Percentiles rank a stretch among this genome's conserved stretches.
Evolutionary conservation across 2,113 vertebrate species (phyloP).

Genomic region (Nothocercus julius): DNA sequence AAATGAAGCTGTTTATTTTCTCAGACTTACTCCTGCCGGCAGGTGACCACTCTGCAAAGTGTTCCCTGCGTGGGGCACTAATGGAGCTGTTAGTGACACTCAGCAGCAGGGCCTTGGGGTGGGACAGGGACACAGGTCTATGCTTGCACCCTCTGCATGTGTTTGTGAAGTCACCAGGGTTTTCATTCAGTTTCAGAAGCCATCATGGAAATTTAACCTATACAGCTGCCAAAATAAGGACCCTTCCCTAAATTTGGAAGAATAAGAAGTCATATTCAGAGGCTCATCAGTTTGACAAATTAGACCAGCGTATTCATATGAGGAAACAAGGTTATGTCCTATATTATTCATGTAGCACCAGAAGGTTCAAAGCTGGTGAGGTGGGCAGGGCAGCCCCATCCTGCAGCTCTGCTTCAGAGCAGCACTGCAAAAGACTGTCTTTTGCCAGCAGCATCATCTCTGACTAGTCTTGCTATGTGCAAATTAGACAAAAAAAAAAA

Average conservation of each 20-base stretch:
- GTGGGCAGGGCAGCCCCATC: slow-evolving; percentile 17
- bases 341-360: neutral
- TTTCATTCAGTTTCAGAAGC: neutral
- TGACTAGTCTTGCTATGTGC: slow-evolving; percentile 43
- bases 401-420: slow-evolving; percentile 35
- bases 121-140: neutral
- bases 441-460: slow-evolving; percentile 59
- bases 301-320: neutral
- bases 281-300: neutral
- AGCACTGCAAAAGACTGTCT: slow-evolving; percentile 15
- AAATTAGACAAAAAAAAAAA: slow-evolving; percentile 11
- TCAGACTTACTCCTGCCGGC: neutral
- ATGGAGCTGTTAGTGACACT: neutral
- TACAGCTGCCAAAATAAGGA: neutral
- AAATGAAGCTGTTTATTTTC: neutral
- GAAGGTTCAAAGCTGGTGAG: slow-evolving; percentile 9
- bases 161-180: neutral
- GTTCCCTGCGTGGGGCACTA: neutral
- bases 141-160: neutral
- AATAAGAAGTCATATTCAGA: neutral
- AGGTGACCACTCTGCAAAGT: neutral
- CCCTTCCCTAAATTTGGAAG: neutral
- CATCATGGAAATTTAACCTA: neutral
- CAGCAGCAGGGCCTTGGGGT: neutral
- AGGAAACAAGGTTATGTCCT: slow-evolving; percentile 2